Evolutionary conservation across 64 coral and sea anemone genomes (phyloP), one percentile per base, ranked within the genome.

Genomic region (Montipora cactus): DNA sequence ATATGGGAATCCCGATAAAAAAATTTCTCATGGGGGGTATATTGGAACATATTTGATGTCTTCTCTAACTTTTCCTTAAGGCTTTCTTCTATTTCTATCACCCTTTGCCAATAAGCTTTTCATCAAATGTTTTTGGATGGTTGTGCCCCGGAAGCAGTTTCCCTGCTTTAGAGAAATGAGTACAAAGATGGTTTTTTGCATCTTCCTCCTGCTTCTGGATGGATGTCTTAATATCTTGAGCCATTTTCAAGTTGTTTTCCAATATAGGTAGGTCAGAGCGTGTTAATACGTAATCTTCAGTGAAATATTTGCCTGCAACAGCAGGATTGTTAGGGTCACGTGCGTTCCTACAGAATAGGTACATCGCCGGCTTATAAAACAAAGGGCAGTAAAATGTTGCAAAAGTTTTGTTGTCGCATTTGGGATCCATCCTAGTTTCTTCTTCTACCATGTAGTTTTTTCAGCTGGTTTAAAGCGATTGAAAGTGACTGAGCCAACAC

Each of bases 291-390:
- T 88, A 55, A 75, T 88, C 18, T 52, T 53, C 19, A 53, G 3
- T 57, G 4, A 76, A 75, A 19, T 64, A 83, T 83, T 83, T 83
- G 21, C 81, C 81, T 44, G 81, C 81, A 83, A 57, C 70, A 83
- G 81, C 58, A 44, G 81, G 81, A 83, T 83, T 83, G 25, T 20
- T n/a, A 83, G 81, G 81, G 81, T 83, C 81, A 22, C 81, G 81
- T 64, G 51, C 21, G 25, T 83, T 83, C 58, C 50, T 53, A 16
- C 81, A 83, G 81, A 28, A 28, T 28, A 28, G 28, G 28, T 28
- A 28, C 28, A 28, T 28, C 28, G 28, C 28, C 28, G 28, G 28
- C 28, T 28, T 28, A 28, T 28, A 28, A 28, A 28, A 28, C 28
- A 1, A 28, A 64, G 81, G 53, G 81, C 21, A 83, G 61, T 59